phyloP scores from a whole-genome alignment of 2,888 invertebrate genomes.

The Hemithea aestivaria region DNA sequence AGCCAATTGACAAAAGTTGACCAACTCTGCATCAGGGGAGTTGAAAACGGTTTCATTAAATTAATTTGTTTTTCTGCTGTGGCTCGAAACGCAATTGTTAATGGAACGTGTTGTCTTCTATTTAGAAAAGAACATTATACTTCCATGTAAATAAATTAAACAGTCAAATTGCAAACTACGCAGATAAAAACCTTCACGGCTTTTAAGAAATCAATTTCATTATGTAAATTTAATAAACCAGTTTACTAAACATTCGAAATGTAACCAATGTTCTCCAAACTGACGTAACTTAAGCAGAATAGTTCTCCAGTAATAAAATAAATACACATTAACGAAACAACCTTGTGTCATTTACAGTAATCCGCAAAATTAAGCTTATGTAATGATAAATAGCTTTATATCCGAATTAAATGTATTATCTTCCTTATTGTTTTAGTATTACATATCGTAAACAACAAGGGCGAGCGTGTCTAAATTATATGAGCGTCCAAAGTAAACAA shows the following conservation, averaged over 20 bases:
- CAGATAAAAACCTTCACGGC: no score
- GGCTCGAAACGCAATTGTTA: background rate
- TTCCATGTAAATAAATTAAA: no score
- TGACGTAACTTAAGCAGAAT: slow-evolving; percentile 5
- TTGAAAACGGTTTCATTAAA: slow-evolving; percentile 7
- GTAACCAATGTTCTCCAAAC: no score
- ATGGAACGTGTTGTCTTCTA: no score
- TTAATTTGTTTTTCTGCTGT: slow-evolving; percentile 11
- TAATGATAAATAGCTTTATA: slow-evolving; percentile 4
- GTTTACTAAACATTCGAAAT: no score
- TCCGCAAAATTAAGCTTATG: slow-evolving; percentile 5
- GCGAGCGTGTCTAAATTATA: slow-evolving; percentile 8
- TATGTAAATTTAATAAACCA: no score
- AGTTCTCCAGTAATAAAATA: slow-evolving; percentile 2
- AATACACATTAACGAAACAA: slow-evolving; percentile 8
- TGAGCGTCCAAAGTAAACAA: slow-evolving; percentile 15
- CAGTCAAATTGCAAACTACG: no score
- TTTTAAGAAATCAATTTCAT: no score
- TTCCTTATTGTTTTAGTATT: slow-evolving; percentile 13
- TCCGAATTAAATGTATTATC: slow-evolving; percentile 4
- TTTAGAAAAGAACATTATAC: no score
- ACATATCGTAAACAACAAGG: slow-evolving; percentile 6
- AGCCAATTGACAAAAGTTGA: slow-evolving; percentile 37
- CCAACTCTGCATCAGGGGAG: slow-evolving; percentile 3
- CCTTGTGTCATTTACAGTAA: slow-evolving; percentile 10